A percentile compares a stretch with the other conserved stretches of the same genome.
Conservation (phyloP, 2,797 vertebrate species). For the Lithobates sylvaticus region DNA sequence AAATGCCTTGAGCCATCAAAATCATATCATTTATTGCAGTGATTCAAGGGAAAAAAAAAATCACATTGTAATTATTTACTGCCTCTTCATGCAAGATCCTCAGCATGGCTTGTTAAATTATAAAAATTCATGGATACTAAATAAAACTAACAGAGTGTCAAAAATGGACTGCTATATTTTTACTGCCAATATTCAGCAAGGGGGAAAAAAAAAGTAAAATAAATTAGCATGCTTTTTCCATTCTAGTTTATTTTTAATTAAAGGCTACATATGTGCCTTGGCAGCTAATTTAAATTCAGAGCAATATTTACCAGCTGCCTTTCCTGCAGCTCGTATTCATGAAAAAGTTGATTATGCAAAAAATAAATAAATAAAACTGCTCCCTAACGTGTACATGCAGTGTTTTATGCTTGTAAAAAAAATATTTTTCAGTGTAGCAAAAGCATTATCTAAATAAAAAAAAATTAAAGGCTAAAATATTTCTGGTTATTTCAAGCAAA, state of each 20-base stretch:
- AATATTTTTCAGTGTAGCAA: background rate
- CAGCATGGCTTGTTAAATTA: background rate
- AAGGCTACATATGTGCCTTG: background rate
- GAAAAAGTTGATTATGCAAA: constrained; percentile 5
- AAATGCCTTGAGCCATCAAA: constrained; percentile 69
- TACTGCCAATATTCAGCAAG: background rate
- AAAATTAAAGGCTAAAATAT: background rate
- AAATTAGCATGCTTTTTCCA: background rate
- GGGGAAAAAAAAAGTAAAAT: background rate
- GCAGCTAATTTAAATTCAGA: constrained; percentile 4
- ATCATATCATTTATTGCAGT: constrained; percentile 70
- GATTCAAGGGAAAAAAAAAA: background rate
- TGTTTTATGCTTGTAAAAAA: no score
- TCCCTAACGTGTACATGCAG: no score
- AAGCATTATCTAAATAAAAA: background rate
- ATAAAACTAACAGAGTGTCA: background rate
- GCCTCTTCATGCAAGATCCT: background rate
- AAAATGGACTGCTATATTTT: background rate
- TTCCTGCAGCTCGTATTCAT: background rate
- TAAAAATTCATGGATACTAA: background rate
- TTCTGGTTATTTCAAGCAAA: background rate
- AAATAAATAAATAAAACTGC: no score
- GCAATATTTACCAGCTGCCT: constrained; percentile 14
- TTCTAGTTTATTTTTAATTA: background rate
- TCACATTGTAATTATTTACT: constrained; percentile 1